Percentiles rank a stretch among this genome's conserved stretches.
phyloP scores from a whole-genome alignment of 2,888 invertebrate genomes.

The Margaritifera margaritifera region DNA sequence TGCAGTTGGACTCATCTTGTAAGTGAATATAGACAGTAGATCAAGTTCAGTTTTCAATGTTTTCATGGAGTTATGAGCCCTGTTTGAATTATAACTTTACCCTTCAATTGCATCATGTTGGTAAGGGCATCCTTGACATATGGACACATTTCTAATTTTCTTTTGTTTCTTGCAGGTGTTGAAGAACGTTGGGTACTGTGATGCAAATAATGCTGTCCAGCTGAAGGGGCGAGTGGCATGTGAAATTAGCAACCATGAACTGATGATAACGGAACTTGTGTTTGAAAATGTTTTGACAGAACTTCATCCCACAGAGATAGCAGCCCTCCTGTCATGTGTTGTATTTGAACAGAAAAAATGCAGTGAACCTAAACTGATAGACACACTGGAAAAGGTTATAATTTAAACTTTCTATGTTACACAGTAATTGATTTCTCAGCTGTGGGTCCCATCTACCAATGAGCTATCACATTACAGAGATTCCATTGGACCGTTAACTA shows the following conservation, averaged over 20 bases:
- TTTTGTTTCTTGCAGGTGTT: slow-evolving; percentile 74
- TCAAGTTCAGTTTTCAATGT: too few species aligned
- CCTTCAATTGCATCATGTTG: too few species aligned
- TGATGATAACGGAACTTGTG: slow-evolving; percentile 94
- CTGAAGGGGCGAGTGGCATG: slow-evolving; percentile 85
- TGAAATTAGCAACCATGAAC: slow-evolving; percentile 85
- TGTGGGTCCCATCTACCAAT: too few species aligned
- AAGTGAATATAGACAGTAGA: too few species aligned
- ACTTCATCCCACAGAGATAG: slow-evolving; percentile 91
- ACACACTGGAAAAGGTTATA: slow-evolving; percentile 77
- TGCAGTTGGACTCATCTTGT: too few species aligned
- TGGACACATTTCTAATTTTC: not conserved
- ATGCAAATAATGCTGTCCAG: slow-evolving; percentile 80
- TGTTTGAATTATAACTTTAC: too few species aligned
- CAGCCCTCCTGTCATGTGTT: slow-evolving; percentile 91
- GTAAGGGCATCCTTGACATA: not conserved
- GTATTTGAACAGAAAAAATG: slow-evolving; percentile 89
- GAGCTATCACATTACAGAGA: too few species aligned
- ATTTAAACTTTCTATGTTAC: too few species aligned
- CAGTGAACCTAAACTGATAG: slow-evolving; percentile 76
- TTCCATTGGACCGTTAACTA: too few species aligned
- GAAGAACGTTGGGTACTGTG: slow-evolving; percentile 84
- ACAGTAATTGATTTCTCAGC: too few species aligned
- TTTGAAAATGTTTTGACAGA: slow-evolving; percentile 91
- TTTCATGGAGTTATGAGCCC: too few species aligned